Evolutionary conservation across 2,888 invertebrate genomes (phyloP).

Genomic region (Chloroclysta siterata): DNA sequence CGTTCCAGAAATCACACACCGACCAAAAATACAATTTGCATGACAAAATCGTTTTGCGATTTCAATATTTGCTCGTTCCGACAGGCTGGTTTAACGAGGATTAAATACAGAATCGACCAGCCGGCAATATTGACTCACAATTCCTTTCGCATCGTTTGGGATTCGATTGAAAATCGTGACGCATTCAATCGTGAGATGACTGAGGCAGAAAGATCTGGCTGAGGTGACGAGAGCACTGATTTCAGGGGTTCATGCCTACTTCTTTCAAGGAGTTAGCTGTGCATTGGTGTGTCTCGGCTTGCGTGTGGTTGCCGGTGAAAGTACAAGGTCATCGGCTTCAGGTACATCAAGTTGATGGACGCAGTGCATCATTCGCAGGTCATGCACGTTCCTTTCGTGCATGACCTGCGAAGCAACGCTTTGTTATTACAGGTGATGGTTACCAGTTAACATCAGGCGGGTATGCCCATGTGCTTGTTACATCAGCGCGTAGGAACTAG

Average conservation of each 20-base stretch:
- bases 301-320: no score
- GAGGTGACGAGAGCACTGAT: neutral
- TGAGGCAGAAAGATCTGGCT: slow-evolving; percentile 20
- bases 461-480: no score
- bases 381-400: no score
- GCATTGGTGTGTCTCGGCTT: no score
- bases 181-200: slow-evolving; percentile 37
- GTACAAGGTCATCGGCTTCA: no score
- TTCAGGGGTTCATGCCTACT: neutral
- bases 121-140: slow-evolving; percentile 45
- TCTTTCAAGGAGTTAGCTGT: no score
- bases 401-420: no score
- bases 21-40: slow-evolving; percentile 44
- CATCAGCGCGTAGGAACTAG: no score
- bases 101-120: slow-evolving; percentile 42
- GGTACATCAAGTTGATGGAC: no score
- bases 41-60: slow-evolving; percentile 41
- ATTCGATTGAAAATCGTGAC: slow-evolving; percentile 44
- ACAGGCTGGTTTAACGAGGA: slow-evolving; percentile 41
- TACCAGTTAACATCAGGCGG: no score
- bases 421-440: no score
- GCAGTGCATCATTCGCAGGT: no score
- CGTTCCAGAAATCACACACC: slow-evolving; percentile 32
- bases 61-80: slow-evolving; percentile 44
- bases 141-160: slow-evolving; percentile 43